Evolutionary conservation across 2,888 invertebrate species (phyloP).

Genomic region (Geophilus truncorum): DNA sequence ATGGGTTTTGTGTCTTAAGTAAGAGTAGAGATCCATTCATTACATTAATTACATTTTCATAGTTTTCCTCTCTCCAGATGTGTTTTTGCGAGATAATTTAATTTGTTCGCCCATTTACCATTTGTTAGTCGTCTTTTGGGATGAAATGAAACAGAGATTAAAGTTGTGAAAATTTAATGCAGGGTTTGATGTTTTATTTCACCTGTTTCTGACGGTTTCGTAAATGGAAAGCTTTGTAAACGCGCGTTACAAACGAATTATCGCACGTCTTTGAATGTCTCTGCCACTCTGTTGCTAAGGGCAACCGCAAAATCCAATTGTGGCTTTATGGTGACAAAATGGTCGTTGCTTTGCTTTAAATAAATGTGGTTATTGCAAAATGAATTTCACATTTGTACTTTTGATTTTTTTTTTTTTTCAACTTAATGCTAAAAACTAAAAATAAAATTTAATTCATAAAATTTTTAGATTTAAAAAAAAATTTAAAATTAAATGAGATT

Average conservation of each 20-base stretch:
- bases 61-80: neutral
- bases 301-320: conserved; percentile 6
- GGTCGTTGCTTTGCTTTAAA: neutral
- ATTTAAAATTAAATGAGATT: neutral
- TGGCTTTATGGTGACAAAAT: neutral
- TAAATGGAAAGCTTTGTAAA: neutral
- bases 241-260: neutral
- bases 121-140: neutral
- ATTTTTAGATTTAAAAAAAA: no score
- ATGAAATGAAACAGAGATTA: neutral
- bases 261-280: neutral
- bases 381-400: no score
- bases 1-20: no score
- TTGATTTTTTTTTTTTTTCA: no score
- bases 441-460: no score
- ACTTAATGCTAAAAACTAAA: no score
- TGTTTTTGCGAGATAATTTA: neutral
- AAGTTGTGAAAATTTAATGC: neutral
- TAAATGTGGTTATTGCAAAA: no score
- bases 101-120: neutral
- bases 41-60: neutral
- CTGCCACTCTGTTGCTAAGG: neutral
- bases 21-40: neutral
- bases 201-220: neutral
- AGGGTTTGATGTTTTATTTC: neutral